Evolutionary conservation across 2,113 vertebrate species (phyloP).

Genomic region (Gopherus flavomarginatus): DNA sequence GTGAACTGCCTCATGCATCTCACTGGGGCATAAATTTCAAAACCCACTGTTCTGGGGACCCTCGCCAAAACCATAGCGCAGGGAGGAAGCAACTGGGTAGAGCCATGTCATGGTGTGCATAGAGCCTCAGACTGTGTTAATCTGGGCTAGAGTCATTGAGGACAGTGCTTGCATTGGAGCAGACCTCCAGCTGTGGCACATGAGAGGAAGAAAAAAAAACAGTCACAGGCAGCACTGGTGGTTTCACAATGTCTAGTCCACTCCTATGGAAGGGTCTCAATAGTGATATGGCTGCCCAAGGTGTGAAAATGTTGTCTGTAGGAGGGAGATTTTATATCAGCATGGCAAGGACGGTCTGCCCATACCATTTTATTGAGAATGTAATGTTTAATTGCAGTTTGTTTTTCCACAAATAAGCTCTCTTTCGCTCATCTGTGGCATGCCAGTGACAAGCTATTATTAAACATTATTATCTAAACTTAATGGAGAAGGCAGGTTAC

Average conservation of each 20-base stretch:
- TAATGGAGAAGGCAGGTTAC: conserved; percentile 14
- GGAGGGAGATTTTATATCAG: conserved; percentile 11
- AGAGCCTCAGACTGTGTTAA: not conserved
- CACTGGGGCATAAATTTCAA: not conserved
- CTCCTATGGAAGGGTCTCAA: not conserved
- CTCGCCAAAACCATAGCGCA: not conserved
- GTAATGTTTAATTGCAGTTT: conserved; percentile 49
- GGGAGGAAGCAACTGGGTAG: not conserved
- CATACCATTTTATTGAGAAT: conserved; percentile 25
- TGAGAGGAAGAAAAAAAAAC: no score
- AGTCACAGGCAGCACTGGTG: not conserved
- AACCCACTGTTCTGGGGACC: not conserved
- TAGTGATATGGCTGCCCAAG: not conserved
- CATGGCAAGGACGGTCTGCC: conserved; percentile 23
- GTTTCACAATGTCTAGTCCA: not conserved
- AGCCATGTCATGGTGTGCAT: not conserved
- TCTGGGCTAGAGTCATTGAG: not conserved
- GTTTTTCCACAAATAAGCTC: conserved; percentile 48
- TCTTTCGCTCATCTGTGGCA: not conserved
- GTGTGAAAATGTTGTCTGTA: not conserved
- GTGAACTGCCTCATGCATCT: not conserved
- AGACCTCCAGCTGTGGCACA: not conserved
- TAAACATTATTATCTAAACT: conserved; percentile 43
- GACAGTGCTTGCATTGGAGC: not conserved
- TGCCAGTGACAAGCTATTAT: conserved; percentile 45